phyloP scores from a whole-genome alignment of 2,113 vertebrate genomes.

The Sander vitreus region DNA sequence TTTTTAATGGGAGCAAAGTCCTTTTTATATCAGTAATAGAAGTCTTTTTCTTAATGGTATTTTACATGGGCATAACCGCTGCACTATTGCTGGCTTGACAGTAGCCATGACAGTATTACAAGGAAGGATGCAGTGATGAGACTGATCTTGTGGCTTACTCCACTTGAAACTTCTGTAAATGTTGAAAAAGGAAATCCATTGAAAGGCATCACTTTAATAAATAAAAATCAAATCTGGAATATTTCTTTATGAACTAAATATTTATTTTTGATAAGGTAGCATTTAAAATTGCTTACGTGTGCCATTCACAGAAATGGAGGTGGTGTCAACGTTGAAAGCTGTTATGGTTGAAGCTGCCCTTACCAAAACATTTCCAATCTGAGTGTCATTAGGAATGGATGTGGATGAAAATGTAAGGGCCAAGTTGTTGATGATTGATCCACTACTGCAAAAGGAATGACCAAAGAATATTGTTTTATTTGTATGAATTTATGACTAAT shows the following conservation, averaged over 20 bases:
- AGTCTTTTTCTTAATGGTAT: neutral
- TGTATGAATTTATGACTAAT: neutral
- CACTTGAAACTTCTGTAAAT: slow-evolving; percentile 39
- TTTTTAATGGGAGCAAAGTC: neutral
- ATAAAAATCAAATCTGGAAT: neutral
- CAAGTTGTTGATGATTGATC: slow-evolving; percentile 41
- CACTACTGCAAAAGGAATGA: slow-evolving; percentile 39
- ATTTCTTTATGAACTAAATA: no score
- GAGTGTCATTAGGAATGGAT: slow-evolving; percentile 24
- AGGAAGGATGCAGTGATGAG: slow-evolving; percentile 47
- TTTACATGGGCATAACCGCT: neutral
- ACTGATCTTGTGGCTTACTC: slow-evolving; percentile 41
- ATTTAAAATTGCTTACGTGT: slow-evolving; percentile 29
- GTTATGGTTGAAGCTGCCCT: slow-evolving; percentile 31
- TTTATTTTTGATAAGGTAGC: neutral
- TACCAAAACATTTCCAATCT: slow-evolving; percentile 35
- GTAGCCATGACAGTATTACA: slow-evolving; percentile 50
- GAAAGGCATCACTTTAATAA: neutral
- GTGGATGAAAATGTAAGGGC: neutral
- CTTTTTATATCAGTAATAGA: slow-evolving; percentile 1
- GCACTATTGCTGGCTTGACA: slow-evolving; percentile 26
- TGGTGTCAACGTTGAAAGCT: slow-evolving; percentile 47
- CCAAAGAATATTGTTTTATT: neutral
- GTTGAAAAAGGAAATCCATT: neutral
- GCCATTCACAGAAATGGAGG: slow-evolving; percentile 46